Percentiles rank a stretch among this genome's conserved stretches.
Conservation (phyloP, 1,140 invertebrate species). For the Drosophila chauvacae region DNA sequence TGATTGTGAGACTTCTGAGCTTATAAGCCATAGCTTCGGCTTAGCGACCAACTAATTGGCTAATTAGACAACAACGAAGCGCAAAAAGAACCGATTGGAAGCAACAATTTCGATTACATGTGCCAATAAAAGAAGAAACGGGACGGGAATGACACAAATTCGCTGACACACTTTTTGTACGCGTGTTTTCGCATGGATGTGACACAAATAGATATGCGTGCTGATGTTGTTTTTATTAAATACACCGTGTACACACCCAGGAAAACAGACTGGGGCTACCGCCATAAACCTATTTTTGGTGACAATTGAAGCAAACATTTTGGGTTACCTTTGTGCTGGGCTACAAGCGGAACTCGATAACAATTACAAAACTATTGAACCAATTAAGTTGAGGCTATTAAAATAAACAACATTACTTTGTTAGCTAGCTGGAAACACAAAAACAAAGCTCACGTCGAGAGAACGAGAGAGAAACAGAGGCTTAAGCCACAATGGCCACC, state of each 20-base stretch:
- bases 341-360: constrained; percentile 50
- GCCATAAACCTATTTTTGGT: constrained; percentile 72
- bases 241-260: constrained; percentile 35
- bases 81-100: constrained; percentile 31
- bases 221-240: constrained; percentile 7
- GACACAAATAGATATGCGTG: constrained; percentile 45
- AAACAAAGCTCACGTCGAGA: constrained; percentile 14
- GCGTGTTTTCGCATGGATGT: constrained; percentile 24
- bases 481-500: constrained; percentile 62
- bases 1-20: constrained; percentile 20
- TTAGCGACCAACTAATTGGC: constrained; percentile 56
- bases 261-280: constrained; percentile 28
- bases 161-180: constrained; percentile 19
- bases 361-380: constrained; percentile 80
- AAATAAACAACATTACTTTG: constrained; percentile 48
- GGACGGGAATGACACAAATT: constrained; percentile 21
- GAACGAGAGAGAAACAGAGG: constrained; percentile 42
- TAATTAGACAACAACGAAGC: constrained; percentile 54
- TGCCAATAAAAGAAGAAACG: constrained; percentile 23
- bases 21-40: constrained; percentile 41
- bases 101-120: constrained; percentile 46
- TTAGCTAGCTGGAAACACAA: constrained; percentile 25
- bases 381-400: constrained; percentile 73
- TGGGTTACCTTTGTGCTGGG: constrained; percentile 18
- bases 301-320: constrained; percentile 62